These are phyloP conservation scores for Apus apus DNA, from an alignment of 2,113 vertebrate species.

Conservation along the genomic window DNA sequence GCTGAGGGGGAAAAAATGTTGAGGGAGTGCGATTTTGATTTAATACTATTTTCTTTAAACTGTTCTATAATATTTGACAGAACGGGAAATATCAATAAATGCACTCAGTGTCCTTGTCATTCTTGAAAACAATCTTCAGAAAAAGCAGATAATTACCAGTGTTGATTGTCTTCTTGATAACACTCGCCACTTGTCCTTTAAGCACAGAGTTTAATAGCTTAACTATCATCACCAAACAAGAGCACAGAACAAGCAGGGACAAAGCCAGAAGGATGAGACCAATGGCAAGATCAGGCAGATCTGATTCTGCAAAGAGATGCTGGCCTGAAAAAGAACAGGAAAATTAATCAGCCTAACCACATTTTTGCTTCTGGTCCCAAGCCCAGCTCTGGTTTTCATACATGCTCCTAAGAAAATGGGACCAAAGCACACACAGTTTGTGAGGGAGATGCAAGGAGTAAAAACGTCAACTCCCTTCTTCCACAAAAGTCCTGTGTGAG, in stretches of 20 bases:
- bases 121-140: background rate
- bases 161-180: slow-evolving; percentile 98
- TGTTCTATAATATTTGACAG: background rate
- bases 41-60: background rate
- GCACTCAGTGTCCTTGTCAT: background rate
- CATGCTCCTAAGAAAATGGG: background rate
- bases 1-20: background rate
- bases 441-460: background rate
- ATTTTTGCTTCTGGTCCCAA: background rate
- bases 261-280: slow-evolving; percentile 88
- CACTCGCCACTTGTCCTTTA: slow-evolving; percentile 88
- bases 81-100: background rate
- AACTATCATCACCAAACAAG: slow-evolving; percentile 92
- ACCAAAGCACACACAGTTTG: background rate
- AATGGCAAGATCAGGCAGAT: slow-evolving; percentile 84
- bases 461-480: background rate
- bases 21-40: background rate
- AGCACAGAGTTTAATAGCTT: slow-evolving; percentile 96
- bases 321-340: slow-evolving; percentile 74
- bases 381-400: background rate
- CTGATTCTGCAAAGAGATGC: slow-evolving; percentile 82
- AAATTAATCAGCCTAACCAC: background rate
- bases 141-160: slow-evolving; percentile 84
- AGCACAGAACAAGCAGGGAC: slow-evolving; percentile 87
- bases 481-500: background rate